Conservation (phyloP, 2,113 vertebrate species). For the Melanostigma gelatinosum region DNA sequence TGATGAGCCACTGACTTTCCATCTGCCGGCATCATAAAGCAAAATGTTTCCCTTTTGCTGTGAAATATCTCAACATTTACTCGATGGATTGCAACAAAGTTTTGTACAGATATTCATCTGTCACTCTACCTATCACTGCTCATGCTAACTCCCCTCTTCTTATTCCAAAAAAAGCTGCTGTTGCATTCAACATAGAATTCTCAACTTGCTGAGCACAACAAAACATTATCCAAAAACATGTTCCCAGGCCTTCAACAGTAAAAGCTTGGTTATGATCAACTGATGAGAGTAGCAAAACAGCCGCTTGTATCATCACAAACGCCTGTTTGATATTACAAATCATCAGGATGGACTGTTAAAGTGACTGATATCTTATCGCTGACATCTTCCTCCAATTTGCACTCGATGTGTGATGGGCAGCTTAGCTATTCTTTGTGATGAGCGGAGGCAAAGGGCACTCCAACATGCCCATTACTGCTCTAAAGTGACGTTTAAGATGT, state of each 20-base stretch:
- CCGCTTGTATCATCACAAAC: constrained; percentile 13
- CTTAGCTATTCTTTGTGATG: constrained; percentile 14
- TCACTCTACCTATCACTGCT: background rate
- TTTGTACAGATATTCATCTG: background rate
- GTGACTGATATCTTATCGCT: constrained; percentile 21
- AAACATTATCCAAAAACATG: background rate
- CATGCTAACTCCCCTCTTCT: background rate
- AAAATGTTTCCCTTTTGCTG: background rate
- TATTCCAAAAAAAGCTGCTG: background rate
- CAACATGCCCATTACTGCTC: constrained; percentile 31
- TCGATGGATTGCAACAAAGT: constrained; percentile 18
- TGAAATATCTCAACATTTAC: background rate
- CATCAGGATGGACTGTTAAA: constrained; percentile 2
- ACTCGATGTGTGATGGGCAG: constrained; percentile 34
- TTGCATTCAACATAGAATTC: background rate
- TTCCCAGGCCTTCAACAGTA: background rate
- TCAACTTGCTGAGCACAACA: background rate
- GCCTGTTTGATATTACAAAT: constrained; percentile 25
- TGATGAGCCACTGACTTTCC: background rate
- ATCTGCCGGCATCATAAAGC: background rate
- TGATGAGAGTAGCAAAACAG: background rate
- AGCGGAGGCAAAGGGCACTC: background rate
- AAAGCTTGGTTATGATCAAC: constrained; percentile 12
- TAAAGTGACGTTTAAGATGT: constrained; percentile 23
- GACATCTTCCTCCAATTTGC: constrained; percentile 24